A percentile compares a stretch with the other conserved stretches of the same genome.
Conservation (phyloP, 2,113 vertebrate genomes). For the Sclerurus mexicanus region DNA sequence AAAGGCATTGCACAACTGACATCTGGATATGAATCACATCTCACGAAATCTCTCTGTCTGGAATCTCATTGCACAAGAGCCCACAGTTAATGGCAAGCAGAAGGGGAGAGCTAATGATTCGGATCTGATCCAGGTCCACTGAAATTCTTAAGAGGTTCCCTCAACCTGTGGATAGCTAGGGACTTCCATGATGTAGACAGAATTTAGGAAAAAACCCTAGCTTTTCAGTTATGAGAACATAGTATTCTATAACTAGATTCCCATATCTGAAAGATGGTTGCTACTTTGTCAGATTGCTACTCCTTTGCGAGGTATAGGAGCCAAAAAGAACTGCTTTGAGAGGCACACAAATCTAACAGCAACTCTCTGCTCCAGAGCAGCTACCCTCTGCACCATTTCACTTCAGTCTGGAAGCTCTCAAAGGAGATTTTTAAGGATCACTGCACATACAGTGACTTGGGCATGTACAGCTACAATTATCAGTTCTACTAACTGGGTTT, state of each 20-base stretch:
- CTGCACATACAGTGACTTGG: not conserved
- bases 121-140: not conserved
- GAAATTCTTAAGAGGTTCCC: not conserved
- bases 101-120: not conserved
- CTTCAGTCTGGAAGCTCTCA: not conserved
- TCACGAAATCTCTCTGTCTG: not conserved
- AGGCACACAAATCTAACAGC: not conserved
- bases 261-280: not conserved
- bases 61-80: not conserved
- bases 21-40: not conserved
- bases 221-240: not conserved
- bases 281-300: not conserved
- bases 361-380: not conserved
- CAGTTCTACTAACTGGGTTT: not conserved
- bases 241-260: not conserved
- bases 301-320: not conserved
- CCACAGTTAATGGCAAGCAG: fast-evolving
- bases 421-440: not conserved
- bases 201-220: not conserved
- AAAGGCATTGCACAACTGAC: not conserved
- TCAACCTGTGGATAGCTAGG: not conserved
- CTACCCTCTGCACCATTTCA: not conserved
- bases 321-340: not conserved
- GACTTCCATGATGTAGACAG: not conserved
- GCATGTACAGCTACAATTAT: not conserved